Evolutionary conservation across 2,113 vertebrate species (phyloP), one percentile per base, ranked within the genome.

Genomic region (Nerophis ophidion): DNA sequence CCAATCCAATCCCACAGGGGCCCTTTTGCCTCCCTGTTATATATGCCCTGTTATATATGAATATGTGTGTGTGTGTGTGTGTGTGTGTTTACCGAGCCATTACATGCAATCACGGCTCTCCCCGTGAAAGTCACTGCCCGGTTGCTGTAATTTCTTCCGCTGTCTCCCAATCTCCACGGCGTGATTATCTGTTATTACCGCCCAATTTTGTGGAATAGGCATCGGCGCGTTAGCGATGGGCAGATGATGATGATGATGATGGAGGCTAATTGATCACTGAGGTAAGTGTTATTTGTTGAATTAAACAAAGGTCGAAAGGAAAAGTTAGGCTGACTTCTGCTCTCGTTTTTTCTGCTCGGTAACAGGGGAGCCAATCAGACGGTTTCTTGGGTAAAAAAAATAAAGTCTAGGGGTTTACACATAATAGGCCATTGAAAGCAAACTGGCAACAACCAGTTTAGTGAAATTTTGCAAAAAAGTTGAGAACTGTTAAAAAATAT

Each of bases 141-240:
- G 52, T 61, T 8, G 7, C 10, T 8, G 59, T 48, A 38, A 67
- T 78, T 78, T 76, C 68, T 62, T 75, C 62, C 46, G 9, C 57
- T 45, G 7, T 40, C 15, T 46, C 47, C 34, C 57, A 49, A 75
- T 59, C 61, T 48, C 48, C 9, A 14, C 52, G 0, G 10, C 6
- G 45, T 68, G 52, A 80, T 83, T 74, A 79, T 81, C 72, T 56
- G 48, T 74, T 67, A 79, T 81, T 77, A 80, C 42, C 5, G 54
- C 35, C 26, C 35, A n/a, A 51, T 66, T 71, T 69, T 33, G 45
- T 17, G 48, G 69, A 63, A 49, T 19, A 56, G 66, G 19, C 70
- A 68, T 67, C 50, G 19, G 1, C 9, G 48, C n/a, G 40, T 36
- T 44, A 40, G 56, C 40, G 44, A 46, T 55, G 44, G 56, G 48